Evolutionary conservation across 2,888 invertebrate genomes (phyloP).

Genomic region (Epinotia bilunana): DNA sequence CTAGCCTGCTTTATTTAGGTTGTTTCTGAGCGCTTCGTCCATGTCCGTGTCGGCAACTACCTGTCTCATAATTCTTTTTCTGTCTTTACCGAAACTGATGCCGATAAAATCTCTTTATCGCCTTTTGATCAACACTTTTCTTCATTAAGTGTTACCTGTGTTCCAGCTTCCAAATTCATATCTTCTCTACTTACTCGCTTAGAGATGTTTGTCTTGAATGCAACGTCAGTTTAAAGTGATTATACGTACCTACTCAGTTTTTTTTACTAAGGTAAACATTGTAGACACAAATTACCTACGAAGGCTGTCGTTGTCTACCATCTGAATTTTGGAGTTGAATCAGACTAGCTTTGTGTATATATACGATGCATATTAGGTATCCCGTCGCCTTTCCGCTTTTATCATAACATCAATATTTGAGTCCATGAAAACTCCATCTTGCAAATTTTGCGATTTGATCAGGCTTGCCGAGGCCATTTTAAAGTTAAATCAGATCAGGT

Average conservation of each 20-base stretch:
- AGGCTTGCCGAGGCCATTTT: slow-evolving; percentile 26
- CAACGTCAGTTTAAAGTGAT: neutral
- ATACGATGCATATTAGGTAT: slow-evolving; percentile 20
- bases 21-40: slow-evolving; percentile 49
- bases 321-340: slow-evolving; percentile 3
- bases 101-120: neutral
- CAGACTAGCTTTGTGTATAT: slow-evolving; percentile 16
- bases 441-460: slow-evolving; percentile 26
- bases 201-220: neutral
- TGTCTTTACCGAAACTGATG: slow-evolving; percentile 23
- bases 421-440: slow-evolving; percentile 37
- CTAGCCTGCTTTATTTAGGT: slow-evolving; percentile 70
- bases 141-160: neutral
- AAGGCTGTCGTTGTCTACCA: neutral
- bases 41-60: slow-evolving; percentile 47
- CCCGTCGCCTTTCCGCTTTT: slow-evolving; percentile 42
- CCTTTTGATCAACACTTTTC: neutral
- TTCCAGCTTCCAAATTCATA: neutral
- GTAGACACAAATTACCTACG: neutral
- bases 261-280: neutral
- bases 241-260: too few species aligned
- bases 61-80: slow-evolving; percentile 33
- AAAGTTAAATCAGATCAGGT: slow-evolving; percentile 38
- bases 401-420: slow-evolving; percentile 44
- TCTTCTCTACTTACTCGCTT: slow-evolving; percentile 7